Conservation (phyloP, 2,888 invertebrate genomes). For the Pristionchus arcanus region DNA sequence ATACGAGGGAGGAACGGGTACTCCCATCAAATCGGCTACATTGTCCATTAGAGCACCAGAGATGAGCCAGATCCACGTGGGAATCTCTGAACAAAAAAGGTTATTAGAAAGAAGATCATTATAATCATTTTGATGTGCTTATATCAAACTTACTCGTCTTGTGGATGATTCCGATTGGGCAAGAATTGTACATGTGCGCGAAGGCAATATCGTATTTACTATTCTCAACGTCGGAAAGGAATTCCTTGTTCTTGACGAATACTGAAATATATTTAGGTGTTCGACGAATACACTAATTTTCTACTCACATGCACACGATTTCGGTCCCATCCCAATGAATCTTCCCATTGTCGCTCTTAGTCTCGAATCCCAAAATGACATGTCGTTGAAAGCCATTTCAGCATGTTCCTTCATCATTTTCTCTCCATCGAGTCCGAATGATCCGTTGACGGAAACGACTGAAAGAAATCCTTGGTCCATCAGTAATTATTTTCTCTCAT, state of each 20-base stretch:
- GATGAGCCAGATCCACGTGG: slow-evolving; percentile 67
- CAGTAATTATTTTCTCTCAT: no score
- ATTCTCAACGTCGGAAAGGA: slow-evolving; percentile 62
- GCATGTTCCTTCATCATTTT: slow-evolving; percentile 62
- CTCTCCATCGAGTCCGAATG: slow-evolving; percentile 17
- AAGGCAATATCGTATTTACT: slow-evolving; percentile 73
- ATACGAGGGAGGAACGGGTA: slow-evolving; percentile 70
- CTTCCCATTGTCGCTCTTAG: slow-evolving; percentile 53
- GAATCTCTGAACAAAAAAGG: slow-evolving; percentile 59
- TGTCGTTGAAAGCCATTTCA: slow-evolving; percentile 60
- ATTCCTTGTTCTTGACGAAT: slow-evolving; percentile 59
- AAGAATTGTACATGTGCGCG: slow-evolving; percentile 66
- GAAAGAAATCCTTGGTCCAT: background rate
- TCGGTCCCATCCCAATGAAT: slow-evolving; percentile 48
- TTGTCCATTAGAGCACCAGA: slow-evolving; percentile 68
- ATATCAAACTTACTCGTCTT: slow-evolving; percentile 12
- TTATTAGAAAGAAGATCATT: background rate
- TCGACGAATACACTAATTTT: background rate
- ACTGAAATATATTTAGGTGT: background rate
- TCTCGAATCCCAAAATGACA: slow-evolving; percentile 4
- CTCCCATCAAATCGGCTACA: slow-evolving; percentile 68
- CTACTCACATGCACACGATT: slow-evolving; percentile 13
- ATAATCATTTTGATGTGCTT: background rate
- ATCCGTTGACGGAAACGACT: slow-evolving; percentile 46
- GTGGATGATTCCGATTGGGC: slow-evolving; percentile 62